Conservation (phyloP, 2,888 invertebrate genomes). For the Asteroscopus sphinx region DNA sequence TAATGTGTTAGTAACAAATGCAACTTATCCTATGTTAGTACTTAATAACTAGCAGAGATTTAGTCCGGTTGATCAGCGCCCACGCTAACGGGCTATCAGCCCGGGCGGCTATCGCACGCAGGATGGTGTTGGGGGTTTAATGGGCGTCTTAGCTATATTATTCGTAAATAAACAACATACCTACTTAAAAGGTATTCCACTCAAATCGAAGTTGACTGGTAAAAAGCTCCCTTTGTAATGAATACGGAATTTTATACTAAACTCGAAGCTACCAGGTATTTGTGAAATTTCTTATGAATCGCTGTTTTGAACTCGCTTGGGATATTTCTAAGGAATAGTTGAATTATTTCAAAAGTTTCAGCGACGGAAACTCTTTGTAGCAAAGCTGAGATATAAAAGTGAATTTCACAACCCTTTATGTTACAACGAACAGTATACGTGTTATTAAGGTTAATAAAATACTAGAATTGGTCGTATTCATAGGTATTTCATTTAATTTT, state of each 20-base stretch:
- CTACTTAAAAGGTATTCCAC: background rate
- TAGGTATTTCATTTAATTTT: too few species aligned
- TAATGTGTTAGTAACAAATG: too few species aligned
- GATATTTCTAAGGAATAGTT: conserved; percentile 43
- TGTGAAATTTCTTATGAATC: conserved; percentile 30
- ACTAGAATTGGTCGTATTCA: too few species aligned
- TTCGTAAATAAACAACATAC: too few species aligned
- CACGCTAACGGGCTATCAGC: too few species aligned
- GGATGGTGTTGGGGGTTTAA: too few species aligned
- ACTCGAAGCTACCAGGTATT: conserved; percentile 26
- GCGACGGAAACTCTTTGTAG: conserved; percentile 35
- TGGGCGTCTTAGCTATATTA: too few species aligned
- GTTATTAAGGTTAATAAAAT: too few species aligned
- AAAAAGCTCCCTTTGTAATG: conserved; percentile 27
- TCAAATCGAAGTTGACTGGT: conserved; percentile 5
- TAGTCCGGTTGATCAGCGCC: too few species aligned
- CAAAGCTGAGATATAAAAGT: conserved; percentile 9
- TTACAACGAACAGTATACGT: conserved; percentile 7
- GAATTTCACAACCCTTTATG: conserved; percentile 24
- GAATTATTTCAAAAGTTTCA: conserved; percentile 45
- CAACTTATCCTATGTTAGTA: too few species aligned
- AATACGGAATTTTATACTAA: conserved; percentile 35
- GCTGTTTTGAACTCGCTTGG: conserved; percentile 26
- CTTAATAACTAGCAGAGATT: too few species aligned
- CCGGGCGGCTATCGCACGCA: too few species aligned